Evolutionary conservation across 2,888 invertebrate genomes (phyloP).

Genomic region (Polyommatus iphigenia): DNA sequence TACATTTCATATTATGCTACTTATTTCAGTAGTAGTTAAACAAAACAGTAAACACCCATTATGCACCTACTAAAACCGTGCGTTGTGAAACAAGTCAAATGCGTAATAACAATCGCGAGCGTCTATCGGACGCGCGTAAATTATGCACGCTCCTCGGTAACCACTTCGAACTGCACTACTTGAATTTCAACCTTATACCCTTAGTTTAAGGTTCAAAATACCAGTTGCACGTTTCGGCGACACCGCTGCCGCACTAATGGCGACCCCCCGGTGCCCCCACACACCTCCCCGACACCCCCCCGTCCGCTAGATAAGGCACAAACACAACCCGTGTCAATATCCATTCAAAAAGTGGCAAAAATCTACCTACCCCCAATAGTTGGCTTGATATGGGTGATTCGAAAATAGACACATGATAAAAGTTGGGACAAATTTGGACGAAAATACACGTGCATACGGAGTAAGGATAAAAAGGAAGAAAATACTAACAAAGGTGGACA

Average conservation of each 20-base stretch:
- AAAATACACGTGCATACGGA: not conserved
- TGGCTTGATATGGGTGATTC: not conserved
- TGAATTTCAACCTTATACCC: constrained; percentile 46
- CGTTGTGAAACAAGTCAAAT: constrained; percentile 44
- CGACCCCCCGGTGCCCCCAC: constrained; percentile 56
- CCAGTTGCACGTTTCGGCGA: constrained; percentile 52
- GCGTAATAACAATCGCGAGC: constrained; percentile 78
- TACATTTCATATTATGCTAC: too few relatives aligned
- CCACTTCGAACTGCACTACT: not conserved
- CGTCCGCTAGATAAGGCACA: constrained; percentile 26
- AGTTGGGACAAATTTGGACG: not conserved
- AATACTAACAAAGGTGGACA: not conserved
- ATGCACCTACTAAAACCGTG: not conserved
- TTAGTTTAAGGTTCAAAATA: constrained; percentile 36
- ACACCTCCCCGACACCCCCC: constrained; percentile 30
- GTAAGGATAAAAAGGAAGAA: not conserved
- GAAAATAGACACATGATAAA: not conserved
- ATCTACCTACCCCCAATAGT: not conserved
- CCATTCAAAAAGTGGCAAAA: constrained; percentile 29
- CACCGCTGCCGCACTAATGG: constrained; percentile 71
- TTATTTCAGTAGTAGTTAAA: not conserved
- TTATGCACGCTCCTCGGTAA: constrained; percentile 63
- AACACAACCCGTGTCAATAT: constrained; percentile 29
- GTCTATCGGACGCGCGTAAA: constrained; percentile 78
- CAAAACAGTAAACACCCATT: not conserved